Base-by-base conservation (phyloP, 2,113 vertebrate species). In the Daphoenositta chrysoptera region DNA sequence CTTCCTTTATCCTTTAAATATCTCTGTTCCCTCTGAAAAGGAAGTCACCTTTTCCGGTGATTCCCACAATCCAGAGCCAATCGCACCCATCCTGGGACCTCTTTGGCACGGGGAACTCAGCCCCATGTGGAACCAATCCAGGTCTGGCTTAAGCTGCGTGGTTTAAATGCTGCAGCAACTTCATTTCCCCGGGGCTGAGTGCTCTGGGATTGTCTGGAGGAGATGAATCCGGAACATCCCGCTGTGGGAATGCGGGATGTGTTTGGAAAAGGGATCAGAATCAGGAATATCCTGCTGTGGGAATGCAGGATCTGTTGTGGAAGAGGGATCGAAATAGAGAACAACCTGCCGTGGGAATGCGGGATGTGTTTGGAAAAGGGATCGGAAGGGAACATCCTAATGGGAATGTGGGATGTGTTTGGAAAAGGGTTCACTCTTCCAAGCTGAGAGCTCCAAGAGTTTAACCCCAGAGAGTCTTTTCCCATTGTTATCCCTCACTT, bases 401-500 rank as follows among this genome's bases (percentile, higher is more conserved):
- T 22, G 45, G 28, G 13, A 42, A 39, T 39, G 20, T 0, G 2
- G 28, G 48, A 33, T 71, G 21, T 33, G 11, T 7, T 24, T 18
- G 83, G 87, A 45, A 81, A 88, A 71, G 30, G 54, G 69, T 63
- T 35, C 13, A 7, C 39, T 87, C 50, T 77, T 70, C 64, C 83
- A 56, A 5, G 28, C 80, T n/a, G 24, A 82, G 57, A 93, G 37
- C 61, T 89, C 72, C 64, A 33, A 57, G 77, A 40, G 35, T 87
- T 96, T 69, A 76, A 94, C 57, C 70, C 84, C 21, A 4, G 15
- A 80, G 84, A 76, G 60, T 53, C 23, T 76, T 95, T 91, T 64
- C 93, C 77, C 21, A 10, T 64, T 87, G 56, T 77, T 57, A 53
- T 12, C 33, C 64, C 56, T 89, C 13, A 2, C 57, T 87, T 91